These are phyloP conservation scores for Molossus alvarezi DNA, from an alignment of 2,797 vertebrate genomes.

Conservation along the genomic window DNA sequence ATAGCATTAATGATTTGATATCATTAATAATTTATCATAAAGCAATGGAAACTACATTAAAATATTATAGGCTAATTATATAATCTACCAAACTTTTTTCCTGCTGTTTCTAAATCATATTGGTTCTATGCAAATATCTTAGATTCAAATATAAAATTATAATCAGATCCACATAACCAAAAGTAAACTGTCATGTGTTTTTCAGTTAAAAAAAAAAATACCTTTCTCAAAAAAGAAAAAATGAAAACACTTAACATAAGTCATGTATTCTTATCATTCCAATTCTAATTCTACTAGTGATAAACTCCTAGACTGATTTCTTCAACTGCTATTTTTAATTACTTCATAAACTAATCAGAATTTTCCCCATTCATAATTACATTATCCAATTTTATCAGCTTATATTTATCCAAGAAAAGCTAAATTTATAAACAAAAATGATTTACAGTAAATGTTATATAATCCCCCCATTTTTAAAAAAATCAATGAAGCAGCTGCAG, in stretches of 20 bases:
- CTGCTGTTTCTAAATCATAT: not conserved
- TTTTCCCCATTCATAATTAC: not conserved
- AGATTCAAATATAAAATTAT: constrained; percentile 33
- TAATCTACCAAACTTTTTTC: not conserved
- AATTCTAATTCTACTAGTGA: not conserved
- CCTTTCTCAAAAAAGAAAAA: not conserved
- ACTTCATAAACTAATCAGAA: not conserved
- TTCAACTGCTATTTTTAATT: not conserved
- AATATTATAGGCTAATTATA: not conserved
- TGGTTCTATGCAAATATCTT: not conserved
- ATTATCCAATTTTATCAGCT: not conserved
- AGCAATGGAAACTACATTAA: not conserved
- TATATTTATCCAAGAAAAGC: constrained; percentile 32
- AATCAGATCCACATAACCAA: not conserved
- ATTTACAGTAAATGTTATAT: constrained; percentile 48
- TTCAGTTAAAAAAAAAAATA: constrained; percentile 11
- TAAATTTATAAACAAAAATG: constrained; percentile 68
- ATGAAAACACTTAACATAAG: constrained; percentile 10
- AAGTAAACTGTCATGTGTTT: not conserved
- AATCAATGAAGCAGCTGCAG: constrained; percentile 64
- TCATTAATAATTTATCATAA: constrained; percentile 24
- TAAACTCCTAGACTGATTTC: constrained; percentile 38
- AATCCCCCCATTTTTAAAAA: constrained; percentile 59
- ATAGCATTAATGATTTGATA: constrained; percentile 4
- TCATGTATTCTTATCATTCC: not conserved